Evolutionary conservation across 2,113 vertebrate genomes (phyloP), one percentile per base, ranked within the genome.

Genomic region (Leucosticte australis): DNA sequence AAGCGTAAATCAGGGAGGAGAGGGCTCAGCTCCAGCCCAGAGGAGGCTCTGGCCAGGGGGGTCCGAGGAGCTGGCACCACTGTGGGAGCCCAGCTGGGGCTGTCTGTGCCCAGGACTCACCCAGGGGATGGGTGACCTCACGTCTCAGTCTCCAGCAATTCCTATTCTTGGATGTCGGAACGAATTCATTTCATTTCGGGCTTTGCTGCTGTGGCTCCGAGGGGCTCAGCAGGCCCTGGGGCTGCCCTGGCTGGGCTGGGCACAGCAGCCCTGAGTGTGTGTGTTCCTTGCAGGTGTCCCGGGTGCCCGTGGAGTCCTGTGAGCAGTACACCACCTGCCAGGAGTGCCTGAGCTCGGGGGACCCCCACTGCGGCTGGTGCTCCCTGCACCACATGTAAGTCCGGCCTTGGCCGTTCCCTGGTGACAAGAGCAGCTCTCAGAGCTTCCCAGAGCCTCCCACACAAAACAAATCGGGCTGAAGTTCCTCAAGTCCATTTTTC

Each of bases 351-450:
- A 99, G 99, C 96, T 99, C 99, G 0, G 99, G 99, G 22, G 99
- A 99, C 89, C 99, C 99, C 8, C 99, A 99, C 97, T 99, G 99
- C 6, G 99, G 99, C 94, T 99, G 99, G 99, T 99, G 99, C 95
- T 98, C 99, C 17, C 98, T 99, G 73, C 99, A 99, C 90, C 99
- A 99, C 96, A 98, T 98, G 99, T 99, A 96, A 99, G 99, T 99
- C 28, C 56, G 62, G 46, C 83, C 59, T 16, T 2, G 41, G 52
- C 46, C 1, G 0, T 26, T 17, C 2, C 9, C 2, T 1, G 55
- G 31, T 11, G 69, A 13, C 10, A 11, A 39, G 33, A 85, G 64
- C 83, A 47, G 55, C 59, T 81, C 35, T 13, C 77, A 12, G 6
- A 63, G 35, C 50, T 59, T 8, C 76, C n/a, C 3, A 7, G 53